Conservation (phyloP, 2,888 invertebrate genomes). For the Icerya purchasi region DNA sequence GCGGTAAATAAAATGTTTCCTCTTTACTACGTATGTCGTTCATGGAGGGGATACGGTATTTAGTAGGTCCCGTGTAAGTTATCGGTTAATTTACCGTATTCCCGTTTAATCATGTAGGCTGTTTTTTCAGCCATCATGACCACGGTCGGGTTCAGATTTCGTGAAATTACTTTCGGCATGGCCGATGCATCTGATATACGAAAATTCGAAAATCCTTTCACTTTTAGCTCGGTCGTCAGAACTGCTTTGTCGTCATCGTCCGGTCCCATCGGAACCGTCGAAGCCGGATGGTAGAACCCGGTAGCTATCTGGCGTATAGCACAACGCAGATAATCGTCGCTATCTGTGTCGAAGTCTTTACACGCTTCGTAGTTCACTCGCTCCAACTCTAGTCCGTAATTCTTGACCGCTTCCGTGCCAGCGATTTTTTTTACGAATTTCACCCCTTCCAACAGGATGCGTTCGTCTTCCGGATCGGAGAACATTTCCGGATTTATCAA, state of each 20-base stretch:
- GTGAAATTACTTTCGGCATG: conserved; percentile 25
- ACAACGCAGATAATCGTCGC: conserved; percentile 20
- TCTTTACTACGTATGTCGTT: too few relatives aligned
- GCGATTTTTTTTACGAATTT: conserved; percentile 18
- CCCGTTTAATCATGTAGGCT: conserved; percentile 24
- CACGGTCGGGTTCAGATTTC: conserved; percentile 21
- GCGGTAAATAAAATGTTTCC: too few relatives aligned
- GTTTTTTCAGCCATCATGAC: conserved; percentile 21
- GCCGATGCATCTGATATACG: conserved; percentile 27
- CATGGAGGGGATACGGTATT: too few relatives aligned
- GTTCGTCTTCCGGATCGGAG: conserved; percentile 2
- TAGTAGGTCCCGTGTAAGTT: background rate
- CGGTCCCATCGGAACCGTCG: conserved; percentile 24
- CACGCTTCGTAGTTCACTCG: conserved; percentile 17
- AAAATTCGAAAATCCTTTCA: conserved; percentile 23
- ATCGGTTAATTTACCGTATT: conserved; percentile 22
- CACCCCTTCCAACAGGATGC: conserved; percentile 21
- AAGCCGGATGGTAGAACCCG: conserved; percentile 21
- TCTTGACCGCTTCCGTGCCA: conserved; percentile 17
- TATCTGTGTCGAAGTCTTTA: conserved; percentile 15
- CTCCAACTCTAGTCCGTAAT: conserved; percentile 18
- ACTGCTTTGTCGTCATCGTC: conserved; percentile 21
- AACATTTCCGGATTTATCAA: conserved; percentile 6
- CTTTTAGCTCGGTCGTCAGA: conserved; percentile 22
- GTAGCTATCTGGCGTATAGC: conserved; percentile 17